Evolutionary conservation across 37 sponge, comb jelly and placozoan species (phyloP).

Genomic region (Eunapius fragilis): DNA sequence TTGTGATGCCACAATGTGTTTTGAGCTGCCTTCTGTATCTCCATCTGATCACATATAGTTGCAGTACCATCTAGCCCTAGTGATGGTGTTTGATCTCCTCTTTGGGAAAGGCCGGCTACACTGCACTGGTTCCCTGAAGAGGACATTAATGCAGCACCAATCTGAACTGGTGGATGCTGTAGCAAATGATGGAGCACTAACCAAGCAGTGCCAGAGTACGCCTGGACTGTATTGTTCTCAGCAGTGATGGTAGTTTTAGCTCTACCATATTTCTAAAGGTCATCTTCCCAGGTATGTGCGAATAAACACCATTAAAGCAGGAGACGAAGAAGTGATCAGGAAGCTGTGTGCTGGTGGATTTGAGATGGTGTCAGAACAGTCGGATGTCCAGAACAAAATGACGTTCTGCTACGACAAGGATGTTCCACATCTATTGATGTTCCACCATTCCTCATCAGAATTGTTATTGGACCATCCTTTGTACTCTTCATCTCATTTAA

Average conservation of each 20-base stretch:
- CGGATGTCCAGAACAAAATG: neutral
- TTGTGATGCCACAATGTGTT: too few species aligned
- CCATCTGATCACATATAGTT: conserved; percentile 44
- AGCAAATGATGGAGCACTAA: neutral
- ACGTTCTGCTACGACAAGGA: conserved; percentile 39
- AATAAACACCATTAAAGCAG: neutral
- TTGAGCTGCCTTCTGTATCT: neutral
- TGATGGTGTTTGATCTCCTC: conserved; percentile 64
- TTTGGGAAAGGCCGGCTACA: conserved; percentile 65
- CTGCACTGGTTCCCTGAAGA: conserved; percentile 69
- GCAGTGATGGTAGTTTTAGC: neutral
- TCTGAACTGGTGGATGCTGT: conserved; percentile 7
- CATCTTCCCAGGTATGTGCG: neutral
- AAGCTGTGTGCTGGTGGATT: neutral
- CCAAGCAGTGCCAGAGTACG: neutral
- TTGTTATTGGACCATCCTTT: conserved; percentile 9
- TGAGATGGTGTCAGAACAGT: neutral
- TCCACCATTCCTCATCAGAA: conserved; percentile 49
- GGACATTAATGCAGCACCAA: conserved; percentile 37
- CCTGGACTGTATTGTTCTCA: neutral
- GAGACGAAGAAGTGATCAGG: neutral
- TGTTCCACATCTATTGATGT: conserved; percentile 63
- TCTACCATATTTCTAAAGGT: neutral
- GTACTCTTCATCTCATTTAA: conserved; percentile 46
- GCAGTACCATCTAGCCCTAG: conserved; percentile 34